Base-by-base conservation (phyloP, 2,888 invertebrate genomes). In the Leucoptera coffeella region DNA sequence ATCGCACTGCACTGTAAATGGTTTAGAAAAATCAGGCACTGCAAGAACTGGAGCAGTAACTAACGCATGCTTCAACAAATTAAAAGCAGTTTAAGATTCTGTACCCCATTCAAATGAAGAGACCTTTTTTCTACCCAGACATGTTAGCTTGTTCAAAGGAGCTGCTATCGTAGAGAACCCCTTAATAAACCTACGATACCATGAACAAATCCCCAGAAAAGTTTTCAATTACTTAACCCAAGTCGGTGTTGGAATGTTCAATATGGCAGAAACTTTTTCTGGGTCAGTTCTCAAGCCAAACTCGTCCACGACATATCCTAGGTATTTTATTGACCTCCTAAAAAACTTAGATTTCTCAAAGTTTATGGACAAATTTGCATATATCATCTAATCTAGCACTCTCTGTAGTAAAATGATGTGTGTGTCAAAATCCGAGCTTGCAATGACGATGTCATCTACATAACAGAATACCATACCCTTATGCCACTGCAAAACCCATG, bases 291-390 rank as follows among this genome's bases (percentile, higher is more conserved):
- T 34, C 2, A 44, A 19, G 2, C 13, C 12, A n/a, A n/a, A n/a
- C n/a, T n/a, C n/a, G 28, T 45, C 40, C 1, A 58, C 42, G 5
- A 38, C 17, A 27, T 45, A 47, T 2, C 51, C 50, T 3, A 54
- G 29, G 29, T 43, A 47, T 21, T 37, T 35, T 2, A 54, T 14
- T 14, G 37, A 22, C 4, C 30, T 27, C 15, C 25, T 14, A 29
- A 37, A 40, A 29, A 45, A 43, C 1, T 30, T 2, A 28, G 38
- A 38, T 30, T 51, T 50, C 0, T 37, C 35, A 8, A 25, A 10
- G 10, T 40, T 41, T 1, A 55, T 23, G 1, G 38, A 42, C 14
- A 28, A 20, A n/a, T 20, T 21, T 3, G 29, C 26, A 2, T n/a
- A 20, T n/a, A 19, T 20, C 4, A 29, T 7, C 12, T 23, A 14